Percentiles rank a stretch among this genome's conserved stretches.
phyloP scores from a whole-genome alignment of 2,797 vertebrate species.

The Melanotaenia maccullochi region DNA sequence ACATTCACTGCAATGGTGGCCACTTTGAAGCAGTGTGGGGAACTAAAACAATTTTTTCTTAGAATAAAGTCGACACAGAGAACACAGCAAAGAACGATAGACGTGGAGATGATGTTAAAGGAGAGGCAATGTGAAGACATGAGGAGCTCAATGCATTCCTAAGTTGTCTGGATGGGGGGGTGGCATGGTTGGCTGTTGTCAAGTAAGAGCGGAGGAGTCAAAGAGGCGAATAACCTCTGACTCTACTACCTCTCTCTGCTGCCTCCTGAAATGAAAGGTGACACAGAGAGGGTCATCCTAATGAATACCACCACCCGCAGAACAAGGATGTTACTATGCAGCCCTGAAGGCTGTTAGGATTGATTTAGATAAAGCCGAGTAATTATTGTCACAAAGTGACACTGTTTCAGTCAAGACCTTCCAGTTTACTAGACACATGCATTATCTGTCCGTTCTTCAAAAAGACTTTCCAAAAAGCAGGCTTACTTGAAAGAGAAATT shows the following conservation, averaged over 20 bases:
- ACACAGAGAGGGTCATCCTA: conserved; percentile 74
- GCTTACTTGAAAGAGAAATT: conserved; percentile 17
- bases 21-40: conserved; percentile 12
- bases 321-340: conserved; percentile 76
- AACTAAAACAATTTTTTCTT: conserved; percentile 39
- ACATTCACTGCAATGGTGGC: conserved; percentile 19
- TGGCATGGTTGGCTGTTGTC: conserved; percentile 44
- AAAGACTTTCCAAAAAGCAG: background rate
- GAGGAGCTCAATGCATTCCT: conserved; percentile 83
- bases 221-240: conserved; percentile 78
- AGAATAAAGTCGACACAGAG: conserved; percentile 15
- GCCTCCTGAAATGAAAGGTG: conserved; percentile 78
- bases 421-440: conserved; percentile 30
- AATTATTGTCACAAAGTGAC: conserved; percentile 36
- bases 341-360: conserved; percentile 42
- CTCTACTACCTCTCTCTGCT: conserved; percentile 71
- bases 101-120: conserved; percentile 25
- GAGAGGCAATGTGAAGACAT: conserved; percentile 62
- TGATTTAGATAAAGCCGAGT: conserved; percentile 36
- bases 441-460: background rate
- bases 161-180: conserved; percentile 46
- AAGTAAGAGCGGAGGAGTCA: conserved; percentile 47
- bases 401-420: conserved; percentile 17
- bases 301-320: conserved; percentile 72
- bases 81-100: conserved; percentile 20